phyloP scores from a whole-genome alignment of 2,797 vertebrate species.

The Diglossa cyanea region DNA sequence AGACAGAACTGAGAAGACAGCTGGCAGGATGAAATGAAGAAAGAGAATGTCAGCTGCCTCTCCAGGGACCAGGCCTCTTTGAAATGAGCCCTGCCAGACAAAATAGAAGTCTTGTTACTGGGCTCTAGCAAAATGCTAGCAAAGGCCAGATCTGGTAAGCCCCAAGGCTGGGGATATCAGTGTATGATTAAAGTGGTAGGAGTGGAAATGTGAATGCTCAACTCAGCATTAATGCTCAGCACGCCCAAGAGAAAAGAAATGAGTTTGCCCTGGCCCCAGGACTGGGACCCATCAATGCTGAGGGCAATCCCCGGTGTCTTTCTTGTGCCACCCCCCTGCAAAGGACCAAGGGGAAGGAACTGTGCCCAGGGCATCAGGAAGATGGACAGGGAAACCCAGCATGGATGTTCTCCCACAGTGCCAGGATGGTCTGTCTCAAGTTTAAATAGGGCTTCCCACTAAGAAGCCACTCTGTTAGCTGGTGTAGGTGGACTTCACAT shows the following conservation, averaged over 20 bases:
- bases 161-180: background rate
- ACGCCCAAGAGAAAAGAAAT: background rate
- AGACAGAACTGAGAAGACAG: constrained; percentile 45
- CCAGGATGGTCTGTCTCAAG: background rate
- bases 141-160: background rate
- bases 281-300: background rate
- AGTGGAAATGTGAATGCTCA: background rate
- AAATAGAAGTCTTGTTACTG: constrained; percentile 27
- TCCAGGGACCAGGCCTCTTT: background rate
- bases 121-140: background rate
- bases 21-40: constrained; percentile 41
- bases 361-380: background rate
- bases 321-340: background rate
- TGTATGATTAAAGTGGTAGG: background rate
- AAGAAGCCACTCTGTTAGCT: background rate
- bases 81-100: constrained; percentile 19
- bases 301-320: background rate
- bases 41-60: constrained; percentile 56
- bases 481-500: background rate
- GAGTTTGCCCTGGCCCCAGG: background rate
- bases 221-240: background rate
- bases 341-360: background rate
- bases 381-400: background rate
- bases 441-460: background rate
- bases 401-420: background rate